Base-by-base conservation (phyloP, 2,797 vertebrate genomes). In the Gobionotothen gibberifrons region DNA sequence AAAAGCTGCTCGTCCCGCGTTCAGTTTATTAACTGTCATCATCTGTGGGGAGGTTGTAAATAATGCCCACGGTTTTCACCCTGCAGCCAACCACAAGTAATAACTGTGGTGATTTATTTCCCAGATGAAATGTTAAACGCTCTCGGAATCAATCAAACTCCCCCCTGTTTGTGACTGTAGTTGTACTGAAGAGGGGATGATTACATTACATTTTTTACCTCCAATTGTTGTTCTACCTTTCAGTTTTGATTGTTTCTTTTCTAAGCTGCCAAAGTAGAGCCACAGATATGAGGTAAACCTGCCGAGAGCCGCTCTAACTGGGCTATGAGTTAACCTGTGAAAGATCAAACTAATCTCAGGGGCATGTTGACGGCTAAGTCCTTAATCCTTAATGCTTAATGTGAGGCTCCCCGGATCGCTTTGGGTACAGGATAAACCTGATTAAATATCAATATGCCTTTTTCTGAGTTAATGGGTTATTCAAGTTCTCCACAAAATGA, bases 331-430 rank as follows among this genome's bases (percentile, higher is more conserved):
- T 84, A 89, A 92, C 78, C 78, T 84, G 71, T 88, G 81, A 82
- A 68, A 85, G 83, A 92, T 91, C 82, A 90, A 82, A 90, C 72
- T 86, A 88, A 91, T 91, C 78, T 85, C 82, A 79, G 71, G 73
- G 72, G 40, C 89, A 79, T 89, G 85, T 91, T 48, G 32, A 22
- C 48, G n/a, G 77, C 82, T 90, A 85, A 92, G 79, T 72, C 90
- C 70, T 79, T 93, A 92, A 93, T 92, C 89, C 76, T 54, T 29
- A 21, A 77, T 76, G 47, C 62, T 54, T 29, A 21, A 77, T 76
- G 47, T 62, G n/a, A 78, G 51, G 54, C 64, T 76, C 44, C 53
- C 39, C 4, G 2, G 12, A 60, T 66, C 15, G 67, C 72, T 65
- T 74, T 72, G 61, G 76, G 72, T 43, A 65, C 46, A 48, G 36